These are phyloP conservation scores for Cosmorhoe ocellata DNA, from an alignment of 2,888 invertebrate genomes.

Conservation along the genomic window DNA sequence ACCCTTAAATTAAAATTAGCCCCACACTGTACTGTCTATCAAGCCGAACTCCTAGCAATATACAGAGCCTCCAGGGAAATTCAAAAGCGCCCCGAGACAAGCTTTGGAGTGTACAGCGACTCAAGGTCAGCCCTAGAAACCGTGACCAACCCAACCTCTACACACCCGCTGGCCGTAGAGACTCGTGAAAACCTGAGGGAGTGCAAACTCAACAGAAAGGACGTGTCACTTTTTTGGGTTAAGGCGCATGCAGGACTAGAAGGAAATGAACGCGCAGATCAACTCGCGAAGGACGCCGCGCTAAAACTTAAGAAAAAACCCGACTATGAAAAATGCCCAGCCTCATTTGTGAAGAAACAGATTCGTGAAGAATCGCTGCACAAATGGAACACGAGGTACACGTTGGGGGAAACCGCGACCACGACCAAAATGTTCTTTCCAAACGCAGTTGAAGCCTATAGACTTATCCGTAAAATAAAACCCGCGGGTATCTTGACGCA, in stretches of 20 bases:
- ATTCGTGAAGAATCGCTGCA: too few relatives aligned
- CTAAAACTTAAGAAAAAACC: too few relatives aligned
- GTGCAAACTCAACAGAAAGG: not conserved
- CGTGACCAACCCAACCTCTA: not conserved
- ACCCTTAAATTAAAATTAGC: constrained; percentile 4
- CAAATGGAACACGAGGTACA: not conserved
- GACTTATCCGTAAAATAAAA: not conserved
- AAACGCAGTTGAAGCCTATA: not conserved
- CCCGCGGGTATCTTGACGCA: not conserved
- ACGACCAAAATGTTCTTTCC: not conserved
- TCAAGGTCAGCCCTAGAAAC: not conserved
- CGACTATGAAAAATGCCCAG: too few relatives aligned
- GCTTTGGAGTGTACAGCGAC: not conserved
- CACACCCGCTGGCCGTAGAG: not conserved
- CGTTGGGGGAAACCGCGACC: not conserved
- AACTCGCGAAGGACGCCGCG: too few relatives aligned
- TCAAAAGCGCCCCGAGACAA: too few relatives aligned
- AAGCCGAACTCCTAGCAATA: constrained; percentile 8
- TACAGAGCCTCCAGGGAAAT: not conserved
- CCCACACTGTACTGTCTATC: constrained; percentile 10
- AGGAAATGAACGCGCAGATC: too few relatives aligned
- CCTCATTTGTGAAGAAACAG: too few relatives aligned
- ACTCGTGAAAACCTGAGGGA: not conserved
- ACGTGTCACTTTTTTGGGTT: not conserved
- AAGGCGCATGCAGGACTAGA: too few relatives aligned